Base-by-base conservation (phyloP, 2,888 invertebrate species). In the Drosophila quinaria region DNA sequence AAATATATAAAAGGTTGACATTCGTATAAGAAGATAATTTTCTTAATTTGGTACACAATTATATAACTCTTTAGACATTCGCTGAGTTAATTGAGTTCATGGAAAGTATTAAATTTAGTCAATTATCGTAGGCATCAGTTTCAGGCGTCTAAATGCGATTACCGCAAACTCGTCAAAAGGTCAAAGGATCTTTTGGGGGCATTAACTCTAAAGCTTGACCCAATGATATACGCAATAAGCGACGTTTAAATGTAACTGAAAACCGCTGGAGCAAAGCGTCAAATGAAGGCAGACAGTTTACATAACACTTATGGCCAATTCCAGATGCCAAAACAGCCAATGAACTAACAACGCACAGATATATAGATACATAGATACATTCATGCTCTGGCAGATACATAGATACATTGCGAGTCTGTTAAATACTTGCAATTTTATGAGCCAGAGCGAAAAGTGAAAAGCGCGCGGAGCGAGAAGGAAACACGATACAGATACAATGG, bases 401-500 rank as follows among this genome's bases (percentile, higher is more conserved):
- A 50, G 47, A 72, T 58, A 74, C 62, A 55, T 44, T 44, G 66
- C 74, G 49, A 58, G 65, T 22, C 52, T 47, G 68, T 63, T 77
- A 74, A 74, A 78, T 78, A 62, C 77, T 80, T 80, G 80, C 80
- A 72, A 59, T 83, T 85, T 85, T 80, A 86, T 88, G 86, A 85
- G 75, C 51, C 87, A 75, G 22, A 44, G 60, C 37, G 64, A 82
- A 74, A 75, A 87, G 86, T 88, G 88, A 88, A 82, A 84, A 78
- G 68, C 82, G 80, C 56, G 51, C 41, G 50, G 2, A 42, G 4
- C 17, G 52, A 56, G 35, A 47, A 67, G 71, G 61, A 73, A 78
- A 80, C 58, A 73, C 83, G 80, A 87, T 87, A 83, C 83, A 83
- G 80, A 87, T 87, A 83, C 83, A 83, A 80, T 78, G 72, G 70